Conservation (phyloP, 2,113 vertebrate species). For the Empidonax traillii region DNA sequence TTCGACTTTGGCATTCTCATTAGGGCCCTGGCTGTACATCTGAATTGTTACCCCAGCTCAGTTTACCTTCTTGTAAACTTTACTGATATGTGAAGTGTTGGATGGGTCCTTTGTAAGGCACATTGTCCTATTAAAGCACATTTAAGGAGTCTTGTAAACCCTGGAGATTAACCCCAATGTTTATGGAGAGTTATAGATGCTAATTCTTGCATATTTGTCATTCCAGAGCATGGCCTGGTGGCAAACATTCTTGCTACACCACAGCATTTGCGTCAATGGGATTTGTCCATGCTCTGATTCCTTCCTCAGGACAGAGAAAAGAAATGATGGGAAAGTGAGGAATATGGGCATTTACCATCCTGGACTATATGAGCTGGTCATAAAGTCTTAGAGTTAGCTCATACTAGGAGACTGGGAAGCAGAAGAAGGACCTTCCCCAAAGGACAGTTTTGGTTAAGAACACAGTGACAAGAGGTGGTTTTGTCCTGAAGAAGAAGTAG, state of each 20-base stretch:
- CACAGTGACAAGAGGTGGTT: not conserved
- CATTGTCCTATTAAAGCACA: conserved; percentile 55
- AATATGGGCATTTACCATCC: conserved; percentile 11
- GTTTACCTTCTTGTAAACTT: conserved; percentile 52
- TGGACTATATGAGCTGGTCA: not conserved
- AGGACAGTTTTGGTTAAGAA: not conserved
- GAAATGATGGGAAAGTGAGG: conserved; percentile 13
- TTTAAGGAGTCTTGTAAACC: conserved; percentile 63
- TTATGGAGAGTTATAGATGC: conserved; percentile 56
- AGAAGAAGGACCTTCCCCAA: not conserved
- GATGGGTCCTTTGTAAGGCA: conserved; percentile 26
- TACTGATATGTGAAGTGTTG: conserved; percentile 27
- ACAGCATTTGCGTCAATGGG: conserved; percentile 18
- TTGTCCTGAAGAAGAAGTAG: not conserved
- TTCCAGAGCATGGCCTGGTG: conserved; percentile 45
- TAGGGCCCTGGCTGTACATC: conserved; percentile 1
- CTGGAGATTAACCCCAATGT: conserved; percentile 63
- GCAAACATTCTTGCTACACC: conserved; percentile 17
- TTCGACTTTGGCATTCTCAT: conserved; percentile 51
- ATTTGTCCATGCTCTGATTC: conserved; percentile 30
- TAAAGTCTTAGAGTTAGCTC: not conserved
- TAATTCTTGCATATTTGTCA: conserved; percentile 65
- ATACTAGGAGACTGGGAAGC: not conserved
- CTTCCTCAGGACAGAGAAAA: not conserved
- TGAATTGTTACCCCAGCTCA: not conserved